phyloP scores from a whole-genome alignment of 2,797 vertebrate genomes.

The Sciurus vulgaris region DNA sequence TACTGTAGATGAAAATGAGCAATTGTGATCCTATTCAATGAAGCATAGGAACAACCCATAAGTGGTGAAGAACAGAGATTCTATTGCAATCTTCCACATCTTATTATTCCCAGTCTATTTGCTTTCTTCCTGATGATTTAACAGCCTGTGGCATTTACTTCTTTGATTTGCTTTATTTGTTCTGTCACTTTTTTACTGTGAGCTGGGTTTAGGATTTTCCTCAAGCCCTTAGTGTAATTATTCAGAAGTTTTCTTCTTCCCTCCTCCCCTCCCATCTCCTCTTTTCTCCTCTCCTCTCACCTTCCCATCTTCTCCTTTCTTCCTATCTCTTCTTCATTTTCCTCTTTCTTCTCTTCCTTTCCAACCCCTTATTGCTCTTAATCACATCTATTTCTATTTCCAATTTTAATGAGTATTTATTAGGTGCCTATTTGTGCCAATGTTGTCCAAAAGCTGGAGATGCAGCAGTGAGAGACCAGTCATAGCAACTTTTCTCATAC shows the following conservation, averaged over 20 bases:
- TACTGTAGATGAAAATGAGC: not conserved
- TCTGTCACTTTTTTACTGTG: not conserved
- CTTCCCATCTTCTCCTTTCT: too few species aligned
- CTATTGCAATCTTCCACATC: not conserved
- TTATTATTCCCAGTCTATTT: not conserved
- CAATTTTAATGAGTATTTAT: constrained; percentile 7
- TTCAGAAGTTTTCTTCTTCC: not conserved
- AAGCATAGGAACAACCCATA: not conserved
- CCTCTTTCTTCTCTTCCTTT: not conserved
- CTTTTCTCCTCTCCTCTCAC: too few species aligned
- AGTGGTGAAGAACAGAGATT: not conserved
- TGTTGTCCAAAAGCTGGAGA: not conserved
- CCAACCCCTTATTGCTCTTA: not conserved
- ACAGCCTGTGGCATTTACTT: not conserved
- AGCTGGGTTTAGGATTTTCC: not conserved
- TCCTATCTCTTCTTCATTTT: not conserved
- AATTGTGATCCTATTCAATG: not conserved
- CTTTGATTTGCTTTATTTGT: not conserved
- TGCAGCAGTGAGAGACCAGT: not conserved
- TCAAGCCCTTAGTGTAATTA: not conserved
- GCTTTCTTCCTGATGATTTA: not conserved
- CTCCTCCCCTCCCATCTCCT: not conserved
- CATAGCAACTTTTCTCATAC: not conserved
- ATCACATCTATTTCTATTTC: not conserved
- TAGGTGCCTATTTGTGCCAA: not conserved